phyloP scores from a whole-genome alignment of 1,140 invertebrate genomes.

The Manduca sexta region DNA sequence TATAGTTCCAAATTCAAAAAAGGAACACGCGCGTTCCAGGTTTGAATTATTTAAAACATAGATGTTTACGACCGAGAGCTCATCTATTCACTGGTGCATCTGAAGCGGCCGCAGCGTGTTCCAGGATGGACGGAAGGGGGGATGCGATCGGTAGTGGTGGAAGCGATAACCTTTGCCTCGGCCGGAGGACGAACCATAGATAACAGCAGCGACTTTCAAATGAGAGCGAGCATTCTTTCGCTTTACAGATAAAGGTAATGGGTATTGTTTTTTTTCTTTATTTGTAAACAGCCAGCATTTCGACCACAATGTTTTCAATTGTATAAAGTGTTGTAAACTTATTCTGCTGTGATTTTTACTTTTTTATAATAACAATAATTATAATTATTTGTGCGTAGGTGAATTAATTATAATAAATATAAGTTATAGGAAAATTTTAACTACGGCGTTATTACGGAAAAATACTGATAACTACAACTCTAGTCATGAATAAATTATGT shows the following conservation, averaged over 20 bases:
- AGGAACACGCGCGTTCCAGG: not conserved
- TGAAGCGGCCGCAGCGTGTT: conserved; percentile 28
- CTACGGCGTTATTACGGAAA: no score
- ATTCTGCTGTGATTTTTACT: no score
- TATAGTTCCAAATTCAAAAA: no score
- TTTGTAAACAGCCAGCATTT: not conserved
- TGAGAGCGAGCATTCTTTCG: conserved; percentile 45
- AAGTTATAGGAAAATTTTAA: no score
- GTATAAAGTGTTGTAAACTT: no score
- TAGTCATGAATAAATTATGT: no score
- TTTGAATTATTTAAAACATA: conserved; percentile 10
- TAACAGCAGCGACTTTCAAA: conserved; percentile 52
- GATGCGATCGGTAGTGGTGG: conserved; percentile 30
- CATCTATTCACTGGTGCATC: conserved; percentile 51
- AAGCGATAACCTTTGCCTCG: conserved; percentile 53
- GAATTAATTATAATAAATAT: no score
- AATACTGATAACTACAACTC: no score
- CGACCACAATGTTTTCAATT: no score
- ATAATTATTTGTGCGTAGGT: no score
- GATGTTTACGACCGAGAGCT: conserved; percentile 38
- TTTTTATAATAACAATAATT: no score
- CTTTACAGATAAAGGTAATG: conserved; percentile 23
- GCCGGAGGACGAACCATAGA: conserved; percentile 45
- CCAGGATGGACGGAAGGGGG: conserved; percentile 41
- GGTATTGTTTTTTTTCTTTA: conserved; percentile 2